A percentile compares a stretch with the other conserved stretches of the same genome.
phyloP scores from a whole-genome alignment of 2,113 vertebrate species.

The Erythrolamprus reginae region DNA sequence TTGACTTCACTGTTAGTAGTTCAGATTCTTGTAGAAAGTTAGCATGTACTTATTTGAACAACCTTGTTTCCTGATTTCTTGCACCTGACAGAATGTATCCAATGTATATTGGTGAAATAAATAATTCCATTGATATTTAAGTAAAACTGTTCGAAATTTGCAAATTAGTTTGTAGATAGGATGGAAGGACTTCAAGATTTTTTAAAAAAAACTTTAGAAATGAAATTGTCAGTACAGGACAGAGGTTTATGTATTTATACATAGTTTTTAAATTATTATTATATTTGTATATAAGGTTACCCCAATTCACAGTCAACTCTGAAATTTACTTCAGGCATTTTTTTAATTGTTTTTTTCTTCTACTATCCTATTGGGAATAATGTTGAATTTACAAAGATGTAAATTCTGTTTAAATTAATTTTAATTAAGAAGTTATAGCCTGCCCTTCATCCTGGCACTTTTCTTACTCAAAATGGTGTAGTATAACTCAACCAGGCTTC shows the following conservation, averaged over 20 bases:
- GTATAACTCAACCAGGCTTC: not conserved
- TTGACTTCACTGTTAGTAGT: not conserved
- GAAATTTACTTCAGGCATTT: not conserved
- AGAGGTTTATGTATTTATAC: not conserved
- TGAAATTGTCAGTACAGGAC: not conserved
- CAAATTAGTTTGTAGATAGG: not conserved
- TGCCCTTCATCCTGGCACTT: not conserved
- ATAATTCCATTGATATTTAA: not conserved
- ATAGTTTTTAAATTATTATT: not conserved
- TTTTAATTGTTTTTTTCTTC: not conserved
- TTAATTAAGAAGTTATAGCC: not conserved
- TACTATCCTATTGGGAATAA: not conserved
- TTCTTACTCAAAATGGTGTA: not conserved
- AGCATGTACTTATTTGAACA: not conserved
- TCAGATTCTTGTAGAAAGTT: not conserved
- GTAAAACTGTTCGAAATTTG: not conserved
- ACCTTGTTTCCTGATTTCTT: not conserved
- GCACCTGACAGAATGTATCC: not conserved
- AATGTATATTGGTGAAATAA: not conserved
- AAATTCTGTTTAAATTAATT: not conserved
- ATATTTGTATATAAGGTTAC: not conserved
- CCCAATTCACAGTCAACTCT: not conserved
- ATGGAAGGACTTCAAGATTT: not conserved
- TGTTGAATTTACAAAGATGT: not conserved
- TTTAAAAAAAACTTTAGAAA: not conserved